phyloP scores from a whole-genome alignment of 2,888 invertebrate species.

The Agriopis leucophaearia region DNA sequence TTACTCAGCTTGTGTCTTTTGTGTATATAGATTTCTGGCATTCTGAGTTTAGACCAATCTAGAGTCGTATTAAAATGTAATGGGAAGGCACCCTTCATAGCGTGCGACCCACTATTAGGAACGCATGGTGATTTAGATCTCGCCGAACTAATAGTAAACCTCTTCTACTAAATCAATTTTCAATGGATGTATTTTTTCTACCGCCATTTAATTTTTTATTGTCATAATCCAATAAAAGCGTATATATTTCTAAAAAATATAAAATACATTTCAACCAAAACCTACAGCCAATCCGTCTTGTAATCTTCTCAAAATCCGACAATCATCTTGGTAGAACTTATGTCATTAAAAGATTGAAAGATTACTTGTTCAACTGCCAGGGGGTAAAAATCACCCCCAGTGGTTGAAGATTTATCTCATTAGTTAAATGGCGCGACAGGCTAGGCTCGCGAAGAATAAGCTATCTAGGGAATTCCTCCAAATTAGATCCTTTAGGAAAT shows the following conservation, averaged over 20 bases:
- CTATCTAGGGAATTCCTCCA: constrained; percentile 48
- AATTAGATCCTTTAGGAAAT: constrained; percentile 39
- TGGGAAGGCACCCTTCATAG: too few species aligned
- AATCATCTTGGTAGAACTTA: constrained; percentile 71
- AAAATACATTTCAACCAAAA: constrained; percentile 3
- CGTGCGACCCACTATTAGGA: too few species aligned
- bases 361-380: constrained; percentile 74
- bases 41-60: too few species aligned
- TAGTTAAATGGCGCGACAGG: constrained; percentile 80
- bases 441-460: constrained; percentile 62
- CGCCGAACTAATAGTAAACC: too few species aligned
- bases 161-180: too few species aligned
- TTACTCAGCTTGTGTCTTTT: too few species aligned
- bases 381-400: constrained; percentile 74
- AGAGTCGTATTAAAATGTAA: too few species aligned
- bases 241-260: constrained; percentile 9
- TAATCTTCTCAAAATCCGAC: constrained; percentile 51
- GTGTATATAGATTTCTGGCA: too few species aligned
- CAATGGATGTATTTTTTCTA: too few species aligned
- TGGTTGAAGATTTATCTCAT: constrained; percentile 79
- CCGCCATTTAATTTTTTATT: too few species aligned
- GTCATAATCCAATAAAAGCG: too few species aligned
- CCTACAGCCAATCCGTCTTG: constrained; percentile 23
- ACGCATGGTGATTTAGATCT: too few species aligned
- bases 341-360: constrained; percentile 84